Base-by-base conservation (phyloP, 2,113 vertebrate species). In the Nerophis ophidion region DNA sequence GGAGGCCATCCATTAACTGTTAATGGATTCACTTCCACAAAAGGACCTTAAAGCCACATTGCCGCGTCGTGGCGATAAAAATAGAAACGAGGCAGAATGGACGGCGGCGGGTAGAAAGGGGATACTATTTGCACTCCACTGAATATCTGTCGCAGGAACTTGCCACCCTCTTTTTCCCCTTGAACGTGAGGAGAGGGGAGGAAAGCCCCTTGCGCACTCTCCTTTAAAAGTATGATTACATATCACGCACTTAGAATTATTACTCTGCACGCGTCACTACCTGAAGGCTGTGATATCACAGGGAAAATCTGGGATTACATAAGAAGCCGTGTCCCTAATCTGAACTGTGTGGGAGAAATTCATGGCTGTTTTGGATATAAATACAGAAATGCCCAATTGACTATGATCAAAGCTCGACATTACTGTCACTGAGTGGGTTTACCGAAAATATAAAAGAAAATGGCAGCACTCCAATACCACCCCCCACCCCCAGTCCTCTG, bases 1-100 rank as follows among this genome's bases (percentile, higher is more conserved):
- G 66, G 77, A 80, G 65, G 69, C 74, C 60, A 46, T 85, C 82
- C 84, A 87, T 89, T 86, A 89, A 82, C 82, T 80, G 86, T 86
- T 86, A 88, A 88, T 89, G 85, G 84, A 84, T 86, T 86, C 83
- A 78, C 82, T 88, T 85, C 79, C 80, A 87, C 86, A 87, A 88
- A 88, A 84, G 87, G 85, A 86, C 84, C 79, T 85, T 88, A 82
- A 85, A 88, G 81, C 87, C 85, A 84, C 85, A 83, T 76, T 87
- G 77, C 80, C 71, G 73, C 72, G 81, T 83, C 85, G 84, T 72
- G n/a, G 65, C 46, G 83, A 69, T 88, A 91, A 88, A 87, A 90
- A 90, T 91, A 91, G 89, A 83, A 85, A 69, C 70, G 54, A 62
- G 79, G 86, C 80, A 87, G 79, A 86, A 84, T 62, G 77, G 84